Evolutionary conservation across 2,888 invertebrate genomes (phyloP).

Genomic region (Dysmachus trigonus): DNA sequence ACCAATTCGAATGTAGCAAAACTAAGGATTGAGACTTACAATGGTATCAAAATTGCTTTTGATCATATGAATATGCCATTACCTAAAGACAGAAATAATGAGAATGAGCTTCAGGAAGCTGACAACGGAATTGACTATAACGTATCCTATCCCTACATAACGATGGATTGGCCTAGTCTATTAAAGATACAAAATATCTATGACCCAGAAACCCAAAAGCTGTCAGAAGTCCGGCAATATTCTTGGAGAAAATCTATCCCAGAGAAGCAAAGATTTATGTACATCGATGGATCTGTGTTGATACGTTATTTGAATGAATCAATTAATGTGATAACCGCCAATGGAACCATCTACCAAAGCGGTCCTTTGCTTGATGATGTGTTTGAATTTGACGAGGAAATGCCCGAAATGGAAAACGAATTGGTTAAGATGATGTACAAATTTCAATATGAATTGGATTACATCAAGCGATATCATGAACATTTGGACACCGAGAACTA

Average conservation of each 20-base stretch:
- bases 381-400: neutral
- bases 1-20: neutral
- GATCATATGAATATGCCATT: neutral
- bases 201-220: neutral
- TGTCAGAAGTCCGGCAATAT: constrained; percentile 26
- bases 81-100: neutral
- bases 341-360: constrained; percentile 38
- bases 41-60: neutral
- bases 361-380: neutral
- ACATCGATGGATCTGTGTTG: constrained; percentile 29
- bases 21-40: neutral
- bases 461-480: neutral
- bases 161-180: constrained; percentile 41
- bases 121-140: neutral
- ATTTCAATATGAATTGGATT: constrained; percentile 29
- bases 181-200: constrained; percentile 19
- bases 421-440: neutral
- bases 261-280: constrained; percentile 38
- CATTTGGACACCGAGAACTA: constrained; percentile 3
- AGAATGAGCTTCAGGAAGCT: neutral
- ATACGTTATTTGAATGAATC: neutral
- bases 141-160: neutral
- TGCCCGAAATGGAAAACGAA: neutral
- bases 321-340: constrained; percentile 10
- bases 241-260: neutral